phyloP scores from a whole-genome alignment of 2,797 vertebrate genomes.

The Helarctos malayanus region DNA sequence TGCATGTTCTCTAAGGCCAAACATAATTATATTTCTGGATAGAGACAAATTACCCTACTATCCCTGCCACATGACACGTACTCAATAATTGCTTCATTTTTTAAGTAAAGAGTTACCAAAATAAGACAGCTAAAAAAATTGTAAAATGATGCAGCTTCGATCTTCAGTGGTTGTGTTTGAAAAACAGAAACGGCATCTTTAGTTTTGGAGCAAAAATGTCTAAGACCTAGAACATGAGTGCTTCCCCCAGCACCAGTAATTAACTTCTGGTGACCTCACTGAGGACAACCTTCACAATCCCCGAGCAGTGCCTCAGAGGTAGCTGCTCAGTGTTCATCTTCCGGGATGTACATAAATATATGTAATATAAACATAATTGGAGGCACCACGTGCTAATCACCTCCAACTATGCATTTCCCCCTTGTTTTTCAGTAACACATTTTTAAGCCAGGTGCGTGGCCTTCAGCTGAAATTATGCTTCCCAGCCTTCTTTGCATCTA shows the following conservation, averaged over 20 bases:
- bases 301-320: not conserved
- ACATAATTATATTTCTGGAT: constrained; percentile 45
- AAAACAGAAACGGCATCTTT: constrained; percentile 12
- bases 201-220: constrained; percentile 32
- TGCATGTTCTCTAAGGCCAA: constrained; percentile 1
- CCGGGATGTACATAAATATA: not conserved
- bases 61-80: not conserved
- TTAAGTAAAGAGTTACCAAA: constrained; percentile 37
- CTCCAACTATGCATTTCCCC: not conserved
- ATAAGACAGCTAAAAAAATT: not conserved
- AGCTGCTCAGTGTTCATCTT: not conserved
- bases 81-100: not conserved
- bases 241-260: not conserved
- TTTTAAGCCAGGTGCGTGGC: not conserved
- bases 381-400: not conserved
- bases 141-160: not conserved
- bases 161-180: not conserved
- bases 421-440: not conserved
- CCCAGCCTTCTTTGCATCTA: not conserved
- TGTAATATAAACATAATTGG: not conserved
- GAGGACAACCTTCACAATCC: not conserved
- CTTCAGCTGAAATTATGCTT: not conserved
- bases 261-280: constrained; percentile 8
- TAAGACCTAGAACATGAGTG: constrained; percentile 3
- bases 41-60: not conserved